Base-by-base conservation (phyloP, 2,113 vertebrate genomes). In the Amblyornis subalaris region DNA sequence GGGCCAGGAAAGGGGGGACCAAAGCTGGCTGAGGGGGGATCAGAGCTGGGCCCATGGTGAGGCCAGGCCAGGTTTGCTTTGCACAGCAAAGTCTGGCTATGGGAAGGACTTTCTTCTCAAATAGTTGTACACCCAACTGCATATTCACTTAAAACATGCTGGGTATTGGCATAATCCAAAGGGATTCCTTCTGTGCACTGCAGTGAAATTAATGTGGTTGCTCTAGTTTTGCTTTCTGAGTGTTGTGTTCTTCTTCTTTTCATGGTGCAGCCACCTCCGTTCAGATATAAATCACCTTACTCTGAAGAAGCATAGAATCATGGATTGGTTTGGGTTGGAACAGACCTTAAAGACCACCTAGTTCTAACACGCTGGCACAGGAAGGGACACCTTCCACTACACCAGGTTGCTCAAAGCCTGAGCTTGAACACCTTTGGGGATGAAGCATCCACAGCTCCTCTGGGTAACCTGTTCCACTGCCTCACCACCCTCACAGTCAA, bases 111-210 rank as follows among this genome's bases (percentile, higher is more conserved):
- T 89, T 35, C 21, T 74, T 67, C 48, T 80, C 64, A 62, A 50
- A 58, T 11, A 20, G 17, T 33, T 67, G 14, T 31, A 66, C 6
- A 51, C 2, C 25, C 47, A 71, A 1, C 21, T 73, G 17, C 4
- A 0, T 20, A 18, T 5, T 64, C n/a, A 14, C 3, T 2, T 33
- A 18, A 74, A 81, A 71, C 1, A 2, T 25, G 4, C 4, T 35
- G 12, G 16, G 1, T 84, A 67, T 67, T 55, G 38, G 10, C 17
- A 14, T 17, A 24, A 58, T 74, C 58, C 38, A 45, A 61, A 79
- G 25, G 2, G 26, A 67, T 64, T 51, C 45, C 20, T 85, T 36
- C 18, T 12, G 17, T 28, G 10, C 53, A 18, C 19, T 5, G 1
- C 25, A 54, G 26, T 3, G 15, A 62, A 74, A 19, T 12, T 71